Conservation (phyloP, 2,888 invertebrate genomes). For the Idaea biselata region DNA sequence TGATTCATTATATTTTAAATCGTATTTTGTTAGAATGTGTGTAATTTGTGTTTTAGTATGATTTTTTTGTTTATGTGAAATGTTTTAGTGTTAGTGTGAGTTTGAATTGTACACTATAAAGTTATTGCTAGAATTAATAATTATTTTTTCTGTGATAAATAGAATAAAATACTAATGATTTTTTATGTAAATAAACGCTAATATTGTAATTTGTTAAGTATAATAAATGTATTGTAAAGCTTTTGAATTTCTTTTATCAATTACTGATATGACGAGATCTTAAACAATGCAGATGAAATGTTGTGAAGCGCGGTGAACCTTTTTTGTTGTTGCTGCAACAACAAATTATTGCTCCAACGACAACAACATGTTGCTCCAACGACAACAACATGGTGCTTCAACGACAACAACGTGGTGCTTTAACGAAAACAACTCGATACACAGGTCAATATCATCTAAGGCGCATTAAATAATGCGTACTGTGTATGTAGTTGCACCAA, state of each 20-base stretch:
- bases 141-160: conserved; percentile 81
- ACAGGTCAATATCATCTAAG: too few relatives aligned
- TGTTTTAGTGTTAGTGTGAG: conserved; percentile 18
- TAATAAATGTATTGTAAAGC: conserved; percentile 59
- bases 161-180: conserved; percentile 57
- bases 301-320: background rate
- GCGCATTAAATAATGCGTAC: too few relatives aligned
- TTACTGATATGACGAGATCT: conserved; percentile 13
- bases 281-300: background rate
- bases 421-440: too few relatives aligned
- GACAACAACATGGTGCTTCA: too few relatives aligned
- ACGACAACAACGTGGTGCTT: too few relatives aligned
- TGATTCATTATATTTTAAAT: too few relatives aligned
- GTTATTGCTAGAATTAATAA: conserved; percentile 59
- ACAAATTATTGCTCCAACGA: background rate
- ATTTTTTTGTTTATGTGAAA: background rate
- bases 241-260: conserved; percentile 57
- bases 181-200: conserved; percentile 70
- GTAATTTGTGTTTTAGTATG: too few relatives aligned
- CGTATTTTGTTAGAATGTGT: too few relatives aligned
- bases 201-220: conserved; percentile 56
- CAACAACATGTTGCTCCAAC: background rate
- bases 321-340: background rate
- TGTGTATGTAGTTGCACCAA: too few relatives aligned
- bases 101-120: conserved; percentile 44